A percentile compares a stretch with the other conserved stretches of the same genome.
Evolutionary conservation across 2,113 vertebrate genomes (phyloP).

Genomic region (Pedionomus torquatus): DNA sequence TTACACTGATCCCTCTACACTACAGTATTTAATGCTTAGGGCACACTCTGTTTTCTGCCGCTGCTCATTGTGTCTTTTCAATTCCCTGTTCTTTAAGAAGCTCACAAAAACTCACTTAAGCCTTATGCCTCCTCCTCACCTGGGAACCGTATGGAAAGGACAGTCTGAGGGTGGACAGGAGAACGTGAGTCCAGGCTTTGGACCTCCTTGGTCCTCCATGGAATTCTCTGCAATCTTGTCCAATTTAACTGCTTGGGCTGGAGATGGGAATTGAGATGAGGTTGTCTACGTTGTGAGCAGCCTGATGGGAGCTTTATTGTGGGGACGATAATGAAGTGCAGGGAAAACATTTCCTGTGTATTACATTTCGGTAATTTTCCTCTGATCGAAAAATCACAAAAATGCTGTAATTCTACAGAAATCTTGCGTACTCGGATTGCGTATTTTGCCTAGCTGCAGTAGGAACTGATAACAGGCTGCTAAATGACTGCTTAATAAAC

Average conservation of each 20-base stretch:
- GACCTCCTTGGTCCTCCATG: background rate
- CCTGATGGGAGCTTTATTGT: background rate
- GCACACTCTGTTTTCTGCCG: background rate
- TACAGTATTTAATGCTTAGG: background rate
- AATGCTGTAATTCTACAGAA: conserved; percentile 17
- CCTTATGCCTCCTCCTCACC: background rate
- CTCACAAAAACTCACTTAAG: background rate
- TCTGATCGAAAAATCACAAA: conserved; percentile 38
- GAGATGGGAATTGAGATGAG: background rate
- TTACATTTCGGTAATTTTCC: background rate
- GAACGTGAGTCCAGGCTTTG: background rate
- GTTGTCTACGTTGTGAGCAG: background rate
- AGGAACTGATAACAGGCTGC: conserved; percentile 44
- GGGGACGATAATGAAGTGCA: background rate
- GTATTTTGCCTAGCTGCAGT: background rate
- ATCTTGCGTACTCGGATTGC: background rate
- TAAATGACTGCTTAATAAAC: conserved; percentile 63
- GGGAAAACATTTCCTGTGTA: background rate
- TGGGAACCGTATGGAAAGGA: background rate
- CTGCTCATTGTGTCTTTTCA: background rate
- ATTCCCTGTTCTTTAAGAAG: background rate
- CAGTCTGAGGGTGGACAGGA: background rate
- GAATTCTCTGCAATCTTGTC: background rate
- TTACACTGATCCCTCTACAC: background rate
- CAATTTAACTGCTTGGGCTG: background rate